Evolutionary conservation across 2,888 invertebrate species (phyloP), one percentile per base, ranked within the genome.

Genomic region (Diabrotica balteata): DNA sequence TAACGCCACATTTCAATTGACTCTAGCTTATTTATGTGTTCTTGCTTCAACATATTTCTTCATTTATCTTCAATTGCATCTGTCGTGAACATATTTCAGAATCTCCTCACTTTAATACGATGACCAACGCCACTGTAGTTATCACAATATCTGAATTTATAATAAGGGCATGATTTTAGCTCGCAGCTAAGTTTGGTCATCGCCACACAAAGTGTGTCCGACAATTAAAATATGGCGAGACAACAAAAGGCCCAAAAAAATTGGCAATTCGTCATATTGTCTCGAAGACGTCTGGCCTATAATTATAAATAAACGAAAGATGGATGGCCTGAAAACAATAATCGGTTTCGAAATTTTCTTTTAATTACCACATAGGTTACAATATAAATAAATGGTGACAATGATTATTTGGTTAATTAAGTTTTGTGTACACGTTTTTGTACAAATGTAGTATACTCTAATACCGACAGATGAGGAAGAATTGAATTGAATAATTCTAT

Each of bases 211-310:
- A 63, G 63, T 63, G 63, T 63, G 63, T 49, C 55, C 57, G 63
- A 42, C 50, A 63, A 63, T 63, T 63, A 63, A 63, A 63, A 63
- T 63, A 50, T 57, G 10, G 57, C 63, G 57, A 63, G 55, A 63
- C 55, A 63, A 63, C 63, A 63, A 63, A 63, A 63, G 63, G 45
- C 17, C 49, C 55, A 44, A 50, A 63, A 63, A 63, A 63, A 55
- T 54, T 46, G 55, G 63, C 63, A 51, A 63, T 63, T 63, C 63
- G 55, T 63, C 63, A 63, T 63, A 63, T 63, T 57, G 63, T 63
- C 63, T 63, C 50, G 63, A 43, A 63, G 55, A 63, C 63, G 63
- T 44, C 55, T 50, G 55, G 50, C 11, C 45, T 47, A 11, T 55
- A 63, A 63, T 63, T 63, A 63, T 47, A 63, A 63, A 47, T 47